Evolutionary conservation across 2,888 invertebrate species (phyloP).

Genomic region (Apodemia zela): DNA sequence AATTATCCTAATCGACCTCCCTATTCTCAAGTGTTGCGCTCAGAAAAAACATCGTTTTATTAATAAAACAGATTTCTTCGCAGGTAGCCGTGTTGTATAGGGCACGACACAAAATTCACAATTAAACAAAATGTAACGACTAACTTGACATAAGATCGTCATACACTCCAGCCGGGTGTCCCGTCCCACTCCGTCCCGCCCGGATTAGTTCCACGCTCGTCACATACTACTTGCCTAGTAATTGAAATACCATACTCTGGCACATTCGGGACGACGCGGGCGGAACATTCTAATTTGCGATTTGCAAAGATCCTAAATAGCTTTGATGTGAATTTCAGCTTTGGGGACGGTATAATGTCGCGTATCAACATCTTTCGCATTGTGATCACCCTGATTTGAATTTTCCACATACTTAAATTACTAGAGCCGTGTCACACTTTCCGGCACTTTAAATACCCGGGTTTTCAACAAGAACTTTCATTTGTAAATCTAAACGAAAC

Average conservation of each 20-base stretch:
- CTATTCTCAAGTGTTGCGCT: too few relatives aligned
- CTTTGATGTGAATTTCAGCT: slow-evolving; percentile 1
- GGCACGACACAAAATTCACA: background rate
- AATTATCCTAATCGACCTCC: too few relatives aligned
- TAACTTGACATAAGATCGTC: background rate
- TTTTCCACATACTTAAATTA: background rate
- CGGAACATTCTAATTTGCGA: slow-evolving; percentile 12
- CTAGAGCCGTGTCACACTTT: background rate
- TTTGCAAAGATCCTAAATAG: slow-evolving; percentile 11
- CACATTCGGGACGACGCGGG: background rate
- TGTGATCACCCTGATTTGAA: background rate
- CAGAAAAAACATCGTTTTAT: too few relatives aligned
- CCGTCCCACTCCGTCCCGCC: slow-evolving; percentile 14
- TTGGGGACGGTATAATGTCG: background rate
- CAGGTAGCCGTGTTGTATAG: too few relatives aligned
- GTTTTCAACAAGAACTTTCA: too few relatives aligned
- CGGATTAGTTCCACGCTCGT: slow-evolving; percentile 29
- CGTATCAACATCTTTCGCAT: background rate
- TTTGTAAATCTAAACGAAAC: too few relatives aligned
- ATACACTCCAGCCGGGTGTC: slow-evolving; percentile 9
- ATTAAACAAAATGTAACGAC: background rate
- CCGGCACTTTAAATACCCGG: background rate
- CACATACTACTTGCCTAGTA: slow-evolving; percentile 28
- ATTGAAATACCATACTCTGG: slow-evolving; percentile 29
- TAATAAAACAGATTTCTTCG: too few relatives aligned